Evolutionary conservation across 2,888 invertebrate species (phyloP).

Genomic region (Aleiodes alternator): DNA sequence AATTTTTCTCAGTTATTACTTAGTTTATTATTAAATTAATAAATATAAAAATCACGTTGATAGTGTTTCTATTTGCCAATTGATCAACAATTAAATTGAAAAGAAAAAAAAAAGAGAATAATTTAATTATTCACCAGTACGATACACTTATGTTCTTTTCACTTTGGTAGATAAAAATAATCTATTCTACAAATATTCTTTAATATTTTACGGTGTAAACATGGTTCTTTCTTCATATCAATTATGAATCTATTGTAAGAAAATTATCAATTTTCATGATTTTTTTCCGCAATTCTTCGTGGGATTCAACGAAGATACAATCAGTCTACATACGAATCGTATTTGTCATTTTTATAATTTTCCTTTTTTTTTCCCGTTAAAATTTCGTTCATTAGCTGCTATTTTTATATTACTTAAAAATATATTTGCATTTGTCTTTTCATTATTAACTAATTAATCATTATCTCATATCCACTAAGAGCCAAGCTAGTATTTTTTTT

Average conservation of each 20-base stretch:
- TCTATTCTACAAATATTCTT: background rate
- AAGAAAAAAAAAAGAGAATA: constrained; percentile 2
- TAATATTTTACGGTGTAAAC: background rate
- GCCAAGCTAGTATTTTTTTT: constrained; percentile 2
- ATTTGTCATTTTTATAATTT: too few species aligned
- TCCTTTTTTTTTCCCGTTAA: too few species aligned
- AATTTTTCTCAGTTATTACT: constrained; percentile 2
- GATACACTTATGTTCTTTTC: background rate
- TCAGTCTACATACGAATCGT: too few species aligned
- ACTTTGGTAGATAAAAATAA: constrained; percentile 32
- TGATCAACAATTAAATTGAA: constrained; percentile 9
- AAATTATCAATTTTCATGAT: too few species aligned
- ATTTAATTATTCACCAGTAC: constrained; percentile 1
- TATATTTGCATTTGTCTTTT: constrained; percentile 18
- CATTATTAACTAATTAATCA: constrained; percentile 1
- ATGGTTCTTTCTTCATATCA: constrained; percentile 4
- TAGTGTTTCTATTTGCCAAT: background rate
- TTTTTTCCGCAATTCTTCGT: too few species aligned
- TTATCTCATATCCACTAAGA: background rate
- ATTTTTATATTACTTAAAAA: constrained; percentile 2
- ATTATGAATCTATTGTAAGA: background rate
- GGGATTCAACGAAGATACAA: too few species aligned
- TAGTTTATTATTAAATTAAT: constrained; percentile 29
- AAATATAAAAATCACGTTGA: constrained; percentile 27
- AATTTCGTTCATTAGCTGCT: constrained; percentile 2